Evolutionary conservation across 2,797 vertebrate species (phyloP).

Genomic region (Rallus crepitans): DNA sequence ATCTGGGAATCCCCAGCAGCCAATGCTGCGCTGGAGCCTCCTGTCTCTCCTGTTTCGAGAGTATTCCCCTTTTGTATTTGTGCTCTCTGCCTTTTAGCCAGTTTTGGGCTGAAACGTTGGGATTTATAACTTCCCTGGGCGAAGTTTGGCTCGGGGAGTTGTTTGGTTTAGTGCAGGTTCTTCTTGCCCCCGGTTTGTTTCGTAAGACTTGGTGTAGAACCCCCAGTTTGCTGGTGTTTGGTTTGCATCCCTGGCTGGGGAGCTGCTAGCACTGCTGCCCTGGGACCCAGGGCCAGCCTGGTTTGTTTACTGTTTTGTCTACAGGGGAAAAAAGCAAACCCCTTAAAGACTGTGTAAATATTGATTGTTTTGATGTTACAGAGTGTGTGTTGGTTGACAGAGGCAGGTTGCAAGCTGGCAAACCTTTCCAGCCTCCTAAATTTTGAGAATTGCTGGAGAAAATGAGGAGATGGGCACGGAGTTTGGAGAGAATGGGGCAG

Average conservation of each 20-base stretch:
- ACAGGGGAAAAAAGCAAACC: neutral
- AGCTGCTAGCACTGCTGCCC: neutral
- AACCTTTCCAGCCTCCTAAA: neutral
- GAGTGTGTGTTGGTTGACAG: neutral
- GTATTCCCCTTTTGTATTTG: neutral
- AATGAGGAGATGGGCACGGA: neutral
- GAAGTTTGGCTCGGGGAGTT: neutral
- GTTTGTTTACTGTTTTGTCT: neutral
- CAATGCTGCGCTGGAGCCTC: neutral
- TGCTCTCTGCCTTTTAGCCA: neutral
- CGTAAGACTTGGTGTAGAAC: neutral
- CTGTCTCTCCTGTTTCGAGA: neutral
- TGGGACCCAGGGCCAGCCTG: neutral
- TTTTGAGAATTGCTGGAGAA: neutral
- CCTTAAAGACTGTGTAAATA: neutral
- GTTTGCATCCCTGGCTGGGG: neutral
- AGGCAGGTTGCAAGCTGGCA: neutral
- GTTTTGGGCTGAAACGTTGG: neutral
- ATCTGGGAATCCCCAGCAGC: neutral
- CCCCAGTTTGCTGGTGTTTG: neutral
- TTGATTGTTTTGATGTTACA: neutral
- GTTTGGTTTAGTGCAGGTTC: neutral
- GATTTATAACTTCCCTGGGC: neutral
- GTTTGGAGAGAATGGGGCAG: neutral
- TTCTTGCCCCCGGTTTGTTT: neutral